Evolutionary conservation across 2,888 invertebrate species (phyloP), one percentile per base, ranked within the genome.

Genomic region (Caenorhabditis auriculariae): DNA sequence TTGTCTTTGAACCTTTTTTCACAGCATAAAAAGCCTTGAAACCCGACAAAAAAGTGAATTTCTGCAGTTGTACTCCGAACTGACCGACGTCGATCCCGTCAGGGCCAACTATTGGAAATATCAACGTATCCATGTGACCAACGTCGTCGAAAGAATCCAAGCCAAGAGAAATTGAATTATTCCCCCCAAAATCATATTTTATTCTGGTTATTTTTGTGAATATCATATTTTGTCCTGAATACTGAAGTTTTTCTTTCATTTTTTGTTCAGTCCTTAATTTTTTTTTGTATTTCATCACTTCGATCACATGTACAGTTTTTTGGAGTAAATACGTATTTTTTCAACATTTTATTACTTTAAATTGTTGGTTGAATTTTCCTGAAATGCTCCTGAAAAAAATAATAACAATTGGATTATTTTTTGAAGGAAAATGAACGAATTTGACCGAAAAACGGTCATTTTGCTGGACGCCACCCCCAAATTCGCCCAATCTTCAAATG

Each of bases 371-470:
- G n/a, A n/a, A n/a, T n/a, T n/a, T n/a, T n/a, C n/a, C n/a, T n/a
- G n/a, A n/a, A n/a, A n/a, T n/a, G n/a, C n/a, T n/a, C n/a, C n/a
- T n/a, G n/a, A n/a, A n/a, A n/a, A n/a, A n/a, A n/a, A n/a, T n/a
- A n/a, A n/a, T n/a, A n/a, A n/a, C n/a, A n/a, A n/a, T n/a, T n/a
- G n/a, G n/a, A n/a, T n/a, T n/a, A n/a, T n/a, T n/a, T n/a, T n/a
- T n/a, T n/a, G n/a, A n/a, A n/a, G n/a, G n/a, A n/a, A n/a, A n/a
- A n/a, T n/a, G n/a, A n/a, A n/a, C n/a, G n/a, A n/a, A n/a, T n/a
- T n/a, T n/a, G n/a, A n/a, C n/a, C n/a, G n/a, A n/a, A 98, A 96
- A 85, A 95, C 95, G 0, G 89, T 95, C 59, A 91, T 96, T 83
- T 91, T 96, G 23, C 84, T 98, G 72, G 96, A 98, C 81, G 92